Evolutionary conservation across 2,888 invertebrate genomes (phyloP).

Genomic region (Augiades crinisus): DNA sequence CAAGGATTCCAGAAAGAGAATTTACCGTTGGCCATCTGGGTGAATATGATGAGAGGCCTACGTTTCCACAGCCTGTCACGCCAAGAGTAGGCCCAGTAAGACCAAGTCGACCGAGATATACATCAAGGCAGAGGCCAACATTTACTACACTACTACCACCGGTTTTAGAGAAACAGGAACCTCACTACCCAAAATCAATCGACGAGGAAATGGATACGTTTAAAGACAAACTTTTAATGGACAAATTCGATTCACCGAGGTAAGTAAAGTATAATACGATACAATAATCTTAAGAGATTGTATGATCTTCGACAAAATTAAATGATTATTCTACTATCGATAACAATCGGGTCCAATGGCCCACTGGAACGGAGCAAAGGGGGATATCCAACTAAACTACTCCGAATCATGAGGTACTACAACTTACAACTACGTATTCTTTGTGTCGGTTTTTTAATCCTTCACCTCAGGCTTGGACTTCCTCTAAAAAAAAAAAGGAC

Average conservation of each 20-base stretch:
- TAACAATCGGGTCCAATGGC: too few species aligned
- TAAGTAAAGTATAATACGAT: too few species aligned
- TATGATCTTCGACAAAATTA: too few species aligned
- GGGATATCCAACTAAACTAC: too few species aligned
- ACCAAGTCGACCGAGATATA: slow-evolving; percentile 31
- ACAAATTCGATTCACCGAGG: slow-evolving; percentile 38
- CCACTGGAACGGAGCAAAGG: too few species aligned
- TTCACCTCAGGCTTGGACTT: too few species aligned
- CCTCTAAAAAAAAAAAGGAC: too few species aligned
- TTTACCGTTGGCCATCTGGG: slow-evolving; percentile 8
- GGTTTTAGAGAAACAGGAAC: slow-evolving; percentile 20
- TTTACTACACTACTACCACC: slow-evolving; percentile 8
- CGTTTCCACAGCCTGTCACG: slow-evolving; percentile 36
- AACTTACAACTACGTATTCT: too few species aligned
- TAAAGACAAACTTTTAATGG: slow-evolving; percentile 38
- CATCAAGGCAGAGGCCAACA: slow-evolving; percentile 11
- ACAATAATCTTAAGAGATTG: too few species aligned
- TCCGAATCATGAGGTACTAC: too few species aligned
- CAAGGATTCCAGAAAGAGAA: slow-evolving; percentile 24
- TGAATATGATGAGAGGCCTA: slow-evolving; percentile 24
- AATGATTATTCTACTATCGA: too few species aligned
- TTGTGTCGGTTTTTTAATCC: too few species aligned
- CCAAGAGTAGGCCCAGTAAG: slow-evolving; percentile 34
- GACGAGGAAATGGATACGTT: slow-evolving; percentile 37
- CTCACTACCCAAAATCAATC: slow-evolving; percentile 31